Conservation (phyloP, 2,113 vertebrate species). For the Perca flavescens region DNA sequence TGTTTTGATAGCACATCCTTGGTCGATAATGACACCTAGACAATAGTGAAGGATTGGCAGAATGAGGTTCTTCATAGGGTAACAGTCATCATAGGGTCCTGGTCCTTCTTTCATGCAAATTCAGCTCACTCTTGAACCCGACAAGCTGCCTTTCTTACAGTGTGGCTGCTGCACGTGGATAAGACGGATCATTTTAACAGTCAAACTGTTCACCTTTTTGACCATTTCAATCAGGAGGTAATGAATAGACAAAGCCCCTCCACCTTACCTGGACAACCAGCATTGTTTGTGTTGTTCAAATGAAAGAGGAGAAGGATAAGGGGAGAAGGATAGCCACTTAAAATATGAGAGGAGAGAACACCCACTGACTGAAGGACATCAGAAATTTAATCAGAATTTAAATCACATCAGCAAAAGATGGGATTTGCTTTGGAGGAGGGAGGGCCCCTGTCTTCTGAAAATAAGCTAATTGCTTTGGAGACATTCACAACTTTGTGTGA, state of each 20-base stretch:
- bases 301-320: conserved; percentile 26
- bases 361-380: conserved; percentile 75
- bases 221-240: conserved; percentile 41
- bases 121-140: conserved; percentile 33
- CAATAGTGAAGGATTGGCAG: conserved; percentile 47
- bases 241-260: conserved; percentile 38
- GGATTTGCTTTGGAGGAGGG: conserved; percentile 57
- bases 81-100: conserved; percentile 20
- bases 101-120: conserved; percentile 46
- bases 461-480: conserved; percentile 78
- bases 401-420: conserved; percentile 81
- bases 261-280: conserved; percentile 6
- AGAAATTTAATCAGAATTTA: conserved; percentile 84
- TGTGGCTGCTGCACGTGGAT: conserved; percentile 40
- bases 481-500: conserved; percentile 62
- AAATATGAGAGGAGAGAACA: conserved; percentile 51
- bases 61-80: conserved; percentile 39
- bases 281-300: conserved; percentile 31
- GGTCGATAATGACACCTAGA: conserved; percentile 58
- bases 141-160: conserved; percentile 11
- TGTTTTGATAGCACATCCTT: conserved; percentile 61
- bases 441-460: conserved; percentile 58
- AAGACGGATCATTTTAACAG: conserved; percentile 43
- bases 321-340: conserved; percentile 48
- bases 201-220: conserved; percentile 38